These are phyloP conservation scores for Pristionchus japonicus DNA, from an alignment of 2,888 invertebrate genomes.

Conservation along the genomic window DNA sequence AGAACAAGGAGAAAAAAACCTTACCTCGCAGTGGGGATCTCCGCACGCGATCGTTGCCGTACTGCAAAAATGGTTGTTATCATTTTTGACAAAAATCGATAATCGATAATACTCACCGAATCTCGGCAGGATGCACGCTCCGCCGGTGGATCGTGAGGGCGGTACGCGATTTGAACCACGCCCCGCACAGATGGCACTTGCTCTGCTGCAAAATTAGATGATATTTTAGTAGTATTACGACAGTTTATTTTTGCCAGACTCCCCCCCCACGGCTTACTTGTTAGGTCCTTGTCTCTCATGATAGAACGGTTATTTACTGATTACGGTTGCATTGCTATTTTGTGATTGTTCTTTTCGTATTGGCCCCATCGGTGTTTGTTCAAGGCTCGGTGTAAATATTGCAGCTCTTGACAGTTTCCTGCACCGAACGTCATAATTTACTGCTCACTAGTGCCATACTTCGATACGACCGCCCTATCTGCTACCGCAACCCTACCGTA, in stretches of 20 bases:
- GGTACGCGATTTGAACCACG: constrained; percentile 43
- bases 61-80: background rate
- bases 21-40: background rate
- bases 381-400: no score
- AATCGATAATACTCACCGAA: background rate
- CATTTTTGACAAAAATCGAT: background rate
- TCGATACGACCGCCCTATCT: background rate
- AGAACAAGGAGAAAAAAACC: background rate
- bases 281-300: no score
- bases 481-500: background rate
- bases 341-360: background rate
- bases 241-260: no score
- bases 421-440: no score
- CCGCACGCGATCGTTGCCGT: constrained; percentile 5
- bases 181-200: constrained; percentile 19
- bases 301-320: no score
- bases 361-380: no score
- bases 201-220: background rate
- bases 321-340: no score
- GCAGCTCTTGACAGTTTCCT: no score
- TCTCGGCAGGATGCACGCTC: background rate
- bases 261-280: no score
- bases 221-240: no score
- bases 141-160: constrained; percentile 31
- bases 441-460: no score